Evolutionary conservation across 2,113 vertebrate species (phyloP), one percentile per base, ranked within the genome.

Genomic region (Cyprinus carpio): DNA sequence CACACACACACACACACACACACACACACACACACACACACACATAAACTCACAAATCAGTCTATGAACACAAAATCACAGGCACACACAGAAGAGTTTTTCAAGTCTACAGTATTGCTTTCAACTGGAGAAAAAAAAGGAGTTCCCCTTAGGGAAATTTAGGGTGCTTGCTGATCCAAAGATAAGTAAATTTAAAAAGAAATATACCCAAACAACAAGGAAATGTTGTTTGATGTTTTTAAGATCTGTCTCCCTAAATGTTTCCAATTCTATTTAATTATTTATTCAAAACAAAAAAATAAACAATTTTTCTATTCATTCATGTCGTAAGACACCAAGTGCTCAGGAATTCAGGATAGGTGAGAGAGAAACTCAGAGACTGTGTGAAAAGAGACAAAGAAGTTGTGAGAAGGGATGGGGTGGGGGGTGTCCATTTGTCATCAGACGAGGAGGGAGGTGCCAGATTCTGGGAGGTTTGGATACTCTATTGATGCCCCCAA

Each of bases 351-450:
- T 20, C 31, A 43, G 3, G 40, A 46, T 37, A 8, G 20, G 10
- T 8, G 7, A 72, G 64, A 60, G 65, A 31, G 71, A 72, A 49
- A 74, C 27, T 25, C 37, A 62, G 15, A 78, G 31, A 77, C 12
- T 76, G 29, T 23, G 46, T 54, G 75, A 77, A 62, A 81, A 4
- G 40, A 56, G 23, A 51, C 31, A 84, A 76, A 79, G 51, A 11
- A 76, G 56, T 31, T 37, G 54, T 56, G 85, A 56, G 34, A 62
- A 46, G 23, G 69, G 27, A 84, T 56, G 75, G 67, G 54, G 18
- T 23, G 84, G 75, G 64, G 81, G 71, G 72, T 64, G n/a, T 85
- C 15, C 56, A 56, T 75, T 82, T 89, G 86, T 87, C 81, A 81
- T 84, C 69, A 58, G 71, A 67, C 46, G 16, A 85, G 64, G 67